Base-by-base conservation (phyloP, 2,888 invertebrate genomes). In the Synanthedon tipuliformis region DNA sequence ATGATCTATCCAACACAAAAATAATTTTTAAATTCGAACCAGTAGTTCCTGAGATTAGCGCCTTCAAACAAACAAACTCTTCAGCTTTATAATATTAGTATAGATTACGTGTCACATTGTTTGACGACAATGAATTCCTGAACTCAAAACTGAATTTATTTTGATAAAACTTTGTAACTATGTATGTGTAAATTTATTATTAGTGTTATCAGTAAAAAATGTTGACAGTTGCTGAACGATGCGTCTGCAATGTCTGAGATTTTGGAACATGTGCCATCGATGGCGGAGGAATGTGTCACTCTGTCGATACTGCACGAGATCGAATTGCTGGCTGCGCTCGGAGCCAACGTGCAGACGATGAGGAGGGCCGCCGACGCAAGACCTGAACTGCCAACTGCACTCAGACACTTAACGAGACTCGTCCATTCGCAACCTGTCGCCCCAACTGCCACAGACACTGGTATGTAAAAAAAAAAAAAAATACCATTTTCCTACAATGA, bases 281-380 rank as follows among this genome's bases (percentile, higher is more conserved):
- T 95, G 11, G 88, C 87, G 1, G 89, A 92, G 41, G 94, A 94
- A 71, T 92, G 93, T 45, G 90, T 92, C 12, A 92, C 93, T 0
- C 78, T 94, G 40, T 93, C 94, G 1, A 91, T 94, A 61, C 85
- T 95, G 12, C 92, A 93, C 68, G 94, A 94, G 71, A 92, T 92
- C 15, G 93, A 94, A 63, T 76, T 95, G n/a, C 81, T 95, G 59
- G 89, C 91, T 0, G 91, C 93, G 12, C 81, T 94, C 54, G 87
- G 85, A 0, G 90, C 91, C 1, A 92, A 93, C 66, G 84, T 90
- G 1, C 90, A 90, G 57, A 92, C 91, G 10, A 90, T 93, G 64
- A 82, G 90, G 61, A 89, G 92, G 56, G 89, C 93, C 4, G 90
- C 92, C 1, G 89, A 90, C 53, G 87, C 89, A 0, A 93, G 94